Conservation (phyloP, 2,888 invertebrate genomes). For the Eupithecia centaureata region DNA sequence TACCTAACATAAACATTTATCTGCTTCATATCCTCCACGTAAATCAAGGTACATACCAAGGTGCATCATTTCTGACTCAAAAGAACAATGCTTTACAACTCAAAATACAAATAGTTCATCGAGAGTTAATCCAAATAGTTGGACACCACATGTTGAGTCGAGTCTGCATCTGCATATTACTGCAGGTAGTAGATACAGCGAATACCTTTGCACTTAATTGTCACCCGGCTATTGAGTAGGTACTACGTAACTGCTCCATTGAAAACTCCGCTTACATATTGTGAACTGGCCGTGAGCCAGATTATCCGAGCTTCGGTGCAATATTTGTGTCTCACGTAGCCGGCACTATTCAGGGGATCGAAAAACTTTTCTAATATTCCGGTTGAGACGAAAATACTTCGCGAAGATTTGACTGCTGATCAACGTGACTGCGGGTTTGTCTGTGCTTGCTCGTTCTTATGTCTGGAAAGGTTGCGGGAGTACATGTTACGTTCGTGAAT, state of each 20-base stretch:
- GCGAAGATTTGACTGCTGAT: slow-evolving; percentile 61
- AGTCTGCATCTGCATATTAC: slow-evolving; percentile 4
- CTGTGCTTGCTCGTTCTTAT: slow-evolving; percentile 22
- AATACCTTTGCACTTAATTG: slow-evolving; percentile 39
- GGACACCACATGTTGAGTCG: background rate
- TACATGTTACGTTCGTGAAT: background rate
- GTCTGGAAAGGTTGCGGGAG: background rate
- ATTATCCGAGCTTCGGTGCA: slow-evolving; percentile 72
- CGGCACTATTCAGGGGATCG: slow-evolving; percentile 75
- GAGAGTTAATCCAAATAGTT: background rate
- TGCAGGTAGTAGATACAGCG: slow-evolving; percentile 20
- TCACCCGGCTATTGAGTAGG: slow-evolving; percentile 38
- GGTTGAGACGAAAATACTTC: slow-evolving; percentile 66
- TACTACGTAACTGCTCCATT: slow-evolving; percentile 56
- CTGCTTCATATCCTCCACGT: background rate
- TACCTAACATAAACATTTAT: background rate
- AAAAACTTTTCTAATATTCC: slow-evolving; percentile 83
- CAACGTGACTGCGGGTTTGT: slow-evolving; percentile 42
- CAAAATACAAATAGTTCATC: background rate
- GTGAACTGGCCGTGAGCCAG: slow-evolving; percentile 78
- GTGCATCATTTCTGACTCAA: background rate
- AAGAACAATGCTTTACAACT: background rate
- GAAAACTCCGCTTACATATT: slow-evolving; percentile 74
- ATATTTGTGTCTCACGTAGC: slow-evolving; percentile 80
- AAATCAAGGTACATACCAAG: background rate